A percentile compares a stretch with the other conserved stretches of the same genome.
Evolutionary conservation across 1,140 invertebrate species (phyloP).

Genomic region (Portunus trituberculatus): DNA sequence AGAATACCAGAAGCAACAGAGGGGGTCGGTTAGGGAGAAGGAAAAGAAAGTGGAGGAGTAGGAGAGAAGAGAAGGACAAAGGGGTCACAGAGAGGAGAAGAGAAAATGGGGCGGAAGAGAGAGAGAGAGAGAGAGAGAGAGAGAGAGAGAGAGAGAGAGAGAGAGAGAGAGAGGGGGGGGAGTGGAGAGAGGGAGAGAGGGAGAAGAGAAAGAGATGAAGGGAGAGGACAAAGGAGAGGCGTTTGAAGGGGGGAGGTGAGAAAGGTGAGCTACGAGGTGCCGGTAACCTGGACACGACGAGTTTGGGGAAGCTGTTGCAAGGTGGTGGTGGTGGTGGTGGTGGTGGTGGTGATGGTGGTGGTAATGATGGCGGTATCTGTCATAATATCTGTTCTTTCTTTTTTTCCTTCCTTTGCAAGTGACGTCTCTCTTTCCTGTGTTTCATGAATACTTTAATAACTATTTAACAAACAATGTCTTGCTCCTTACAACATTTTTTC

Average conservation of each 20-base stretch:
- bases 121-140: background rate
- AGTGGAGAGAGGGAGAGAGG: background rate
- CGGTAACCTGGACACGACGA: background rate
- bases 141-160: background rate
- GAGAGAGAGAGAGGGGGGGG: background rate
- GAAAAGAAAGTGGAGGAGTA: background rate
- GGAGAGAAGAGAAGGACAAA: background rate
- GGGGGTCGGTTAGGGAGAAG: background rate
- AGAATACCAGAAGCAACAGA: no score
- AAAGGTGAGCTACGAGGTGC: background rate
- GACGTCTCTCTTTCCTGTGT: no score
- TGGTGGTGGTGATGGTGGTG: constrained; percentile 5
- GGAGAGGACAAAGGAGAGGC: background rate
- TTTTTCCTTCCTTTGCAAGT: no score
- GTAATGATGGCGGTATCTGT: background rate
- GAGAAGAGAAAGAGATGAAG: background rate
- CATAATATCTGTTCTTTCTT: background rate
- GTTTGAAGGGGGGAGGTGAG: background rate
- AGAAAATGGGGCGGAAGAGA: no score
- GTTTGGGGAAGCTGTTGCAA: background rate
- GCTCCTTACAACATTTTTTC: no score
- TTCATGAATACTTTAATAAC: no score
- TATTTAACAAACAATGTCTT: no score
- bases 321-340: background rate
- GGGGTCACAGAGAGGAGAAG: background rate